Percentiles rank a stretch among this genome's conserved stretches.
Conservation (phyloP, 2,888 invertebrate species). For the Nephrotoma guestfalica region DNA sequence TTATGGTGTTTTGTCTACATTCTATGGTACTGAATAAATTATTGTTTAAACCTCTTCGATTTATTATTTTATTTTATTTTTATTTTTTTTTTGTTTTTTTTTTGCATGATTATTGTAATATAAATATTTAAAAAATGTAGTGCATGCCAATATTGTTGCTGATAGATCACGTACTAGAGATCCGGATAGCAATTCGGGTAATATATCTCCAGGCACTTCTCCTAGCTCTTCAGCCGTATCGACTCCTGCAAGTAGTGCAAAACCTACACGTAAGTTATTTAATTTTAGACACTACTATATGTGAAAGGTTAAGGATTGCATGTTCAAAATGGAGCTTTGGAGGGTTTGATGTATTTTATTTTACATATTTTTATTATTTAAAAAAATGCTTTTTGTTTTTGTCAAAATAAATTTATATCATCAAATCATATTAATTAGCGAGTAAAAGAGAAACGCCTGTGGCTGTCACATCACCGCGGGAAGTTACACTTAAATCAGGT, state of each 20-base stretch:
- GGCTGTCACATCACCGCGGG: background rate
- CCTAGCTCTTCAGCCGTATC: background rate
- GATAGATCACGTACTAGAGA: background rate
- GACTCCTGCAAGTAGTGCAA: background rate
- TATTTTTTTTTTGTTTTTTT: background rate
- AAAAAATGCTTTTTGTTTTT: background rate
- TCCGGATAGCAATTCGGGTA: background rate
- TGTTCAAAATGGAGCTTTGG: background rate
- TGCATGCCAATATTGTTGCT: background rate
- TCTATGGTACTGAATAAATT: background rate
- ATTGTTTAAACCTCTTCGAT: background rate
- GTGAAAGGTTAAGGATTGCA: background rate
- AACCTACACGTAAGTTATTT: background rate
- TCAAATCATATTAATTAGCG: background rate
- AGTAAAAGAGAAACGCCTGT: background rate
- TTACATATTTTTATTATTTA: background rate
- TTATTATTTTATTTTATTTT: background rate
- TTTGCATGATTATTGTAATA: background rate
- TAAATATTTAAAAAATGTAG: background rate
- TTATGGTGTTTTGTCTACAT: background rate
- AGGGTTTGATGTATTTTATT: background rate
- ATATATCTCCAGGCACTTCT: background rate
- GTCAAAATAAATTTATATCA: background rate
- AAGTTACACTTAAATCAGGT: constrained; percentile 8
- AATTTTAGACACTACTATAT: background rate